Base-by-base conservation (phyloP, 2,888 invertebrate genomes). In the Scaptomyza parva region DNA sequence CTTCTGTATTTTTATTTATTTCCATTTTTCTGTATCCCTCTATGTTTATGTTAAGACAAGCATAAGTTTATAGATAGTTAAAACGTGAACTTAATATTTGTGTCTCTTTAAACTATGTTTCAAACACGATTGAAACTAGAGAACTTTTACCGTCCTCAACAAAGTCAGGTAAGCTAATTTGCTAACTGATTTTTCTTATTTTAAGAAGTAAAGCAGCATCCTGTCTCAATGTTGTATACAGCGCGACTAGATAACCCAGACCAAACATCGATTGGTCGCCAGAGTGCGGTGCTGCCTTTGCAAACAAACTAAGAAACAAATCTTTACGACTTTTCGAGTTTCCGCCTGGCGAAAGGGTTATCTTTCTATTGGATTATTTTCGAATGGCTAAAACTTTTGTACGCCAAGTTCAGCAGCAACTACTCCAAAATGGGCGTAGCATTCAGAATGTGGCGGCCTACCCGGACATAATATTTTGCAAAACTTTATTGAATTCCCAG, bases 401-500 rank as follows among this genome's bases (percentile, higher is more conserved):
- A 53, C 43, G 71, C 61, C 78, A 84, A 82, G 86, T 84, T 76
- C 65, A 53, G 43, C 35, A 44, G 2, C 14, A 52, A 61, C 26
- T 48, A 11, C 17, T 17, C 9, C 17, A 11, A 62, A 64, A 43
- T 39, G 52, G 75, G 70, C 74, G 75, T 71, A 69, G 61, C 62
- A 50, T 24, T 1, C 48, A 18, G 70, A 67, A 72, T 66, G 65
- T 66, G 67, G 68, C 65, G 62, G 60, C 61, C 66, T 71, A 69
- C 63, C 37, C 62, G 67, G 75, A 77, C 77, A 84, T 81, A 86
- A 86, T 87, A 87, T 87, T 88, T 87, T 78, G 85, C 72, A 81
- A 88, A 85, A 85, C 88, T 88, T 88, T 85, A 85, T 88, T 88
- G 87, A 88, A 85, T 85, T 88, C 78, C 73, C 80, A 61, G 59